phyloP scores from a whole-genome alignment of 2,888 invertebrate genomes.

The Eristalis tenax region DNA sequence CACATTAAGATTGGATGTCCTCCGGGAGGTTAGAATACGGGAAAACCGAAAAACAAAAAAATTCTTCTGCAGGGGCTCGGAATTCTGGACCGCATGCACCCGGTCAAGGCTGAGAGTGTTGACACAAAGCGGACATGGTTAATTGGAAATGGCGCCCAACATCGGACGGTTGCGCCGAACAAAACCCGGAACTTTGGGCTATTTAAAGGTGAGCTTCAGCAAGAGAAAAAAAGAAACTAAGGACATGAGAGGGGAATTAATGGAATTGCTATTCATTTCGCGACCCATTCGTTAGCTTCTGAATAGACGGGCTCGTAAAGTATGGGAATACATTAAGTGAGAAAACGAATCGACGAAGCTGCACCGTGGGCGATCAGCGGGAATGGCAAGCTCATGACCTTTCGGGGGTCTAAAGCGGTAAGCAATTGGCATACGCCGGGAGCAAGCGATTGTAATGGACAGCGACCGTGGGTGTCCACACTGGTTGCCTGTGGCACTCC shows the following conservation, averaged over 20 bases:
- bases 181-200: slow-evolving; percentile 4
- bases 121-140: slow-evolving; percentile 60
- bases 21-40: slow-evolving; percentile 36
- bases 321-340: slow-evolving; percentile 26
- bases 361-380: neutral
- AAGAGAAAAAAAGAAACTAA: slow-evolving; percentile 5
- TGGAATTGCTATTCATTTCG: slow-evolving; percentile 23
- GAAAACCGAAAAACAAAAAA: slow-evolving; percentile 10
- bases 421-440: slow-evolving; percentile 35
- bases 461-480: slow-evolving; percentile 16
- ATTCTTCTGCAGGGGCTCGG: neutral
- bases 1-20: slow-evolving; percentile 25
- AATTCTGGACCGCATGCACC: neutral
- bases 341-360: neutral
- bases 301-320: slow-evolving; percentile 23
- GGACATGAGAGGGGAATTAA: neutral
- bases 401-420: neutral
- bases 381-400: neutral
- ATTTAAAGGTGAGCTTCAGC: slow-evolving; percentile 8
- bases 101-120: slow-evolving; percentile 54
- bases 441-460: slow-evolving; percentile 24
- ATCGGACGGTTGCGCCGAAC: neutral
- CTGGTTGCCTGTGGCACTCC: neutral
- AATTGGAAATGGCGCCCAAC: slow-evolving; percentile 59
- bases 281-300: slow-evolving; percentile 32